Conservation (phyloP, 2,113 vertebrate species). For the Hippocampus abdominalis region DNA sequence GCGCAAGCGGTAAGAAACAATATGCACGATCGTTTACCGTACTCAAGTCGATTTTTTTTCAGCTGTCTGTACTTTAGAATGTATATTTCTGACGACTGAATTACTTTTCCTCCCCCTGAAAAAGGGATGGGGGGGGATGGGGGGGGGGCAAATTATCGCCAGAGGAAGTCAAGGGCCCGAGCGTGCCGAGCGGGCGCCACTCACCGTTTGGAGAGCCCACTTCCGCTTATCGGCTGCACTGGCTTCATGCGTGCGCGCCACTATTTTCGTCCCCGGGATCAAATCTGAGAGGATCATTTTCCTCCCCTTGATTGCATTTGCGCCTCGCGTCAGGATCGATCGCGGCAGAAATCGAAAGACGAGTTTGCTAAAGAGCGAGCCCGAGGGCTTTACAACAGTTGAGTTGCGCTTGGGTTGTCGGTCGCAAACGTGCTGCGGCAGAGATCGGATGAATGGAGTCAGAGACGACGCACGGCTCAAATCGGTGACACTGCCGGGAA, state of each 20-base stretch:
- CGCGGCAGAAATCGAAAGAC: neutral
- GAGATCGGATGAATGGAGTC: neutral
- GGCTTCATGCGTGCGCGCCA: constrained; percentile 23
- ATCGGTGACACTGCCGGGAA: neutral
- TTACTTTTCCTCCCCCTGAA: no score
- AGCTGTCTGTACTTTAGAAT: no score
- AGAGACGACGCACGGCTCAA: neutral
- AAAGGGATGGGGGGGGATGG: no score
- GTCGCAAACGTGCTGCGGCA: no score
- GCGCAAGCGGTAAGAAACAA: no score
- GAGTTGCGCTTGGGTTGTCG: neutral
- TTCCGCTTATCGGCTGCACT: constrained; percentile 31
- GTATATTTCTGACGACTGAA: no score
- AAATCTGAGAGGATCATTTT: constrained; percentile 19
- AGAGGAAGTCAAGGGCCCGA: constrained; percentile 47
- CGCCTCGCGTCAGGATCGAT: neutral
- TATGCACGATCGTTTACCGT: no score
- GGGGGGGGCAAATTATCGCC: constrained; percentile 36
- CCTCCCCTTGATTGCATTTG: constrained; percentile 10
- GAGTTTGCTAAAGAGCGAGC: no score
- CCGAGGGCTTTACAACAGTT: neutral
- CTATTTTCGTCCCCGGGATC: constrained; percentile 46
- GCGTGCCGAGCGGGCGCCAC: constrained; percentile 35
- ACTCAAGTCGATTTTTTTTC: no score
- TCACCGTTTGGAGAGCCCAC: constrained; percentile 31